Evolutionary conservation across 2,888 invertebrate species (phyloP), one percentile per base, ranked within the genome.

Genomic region (Hyles lineata): DNA sequence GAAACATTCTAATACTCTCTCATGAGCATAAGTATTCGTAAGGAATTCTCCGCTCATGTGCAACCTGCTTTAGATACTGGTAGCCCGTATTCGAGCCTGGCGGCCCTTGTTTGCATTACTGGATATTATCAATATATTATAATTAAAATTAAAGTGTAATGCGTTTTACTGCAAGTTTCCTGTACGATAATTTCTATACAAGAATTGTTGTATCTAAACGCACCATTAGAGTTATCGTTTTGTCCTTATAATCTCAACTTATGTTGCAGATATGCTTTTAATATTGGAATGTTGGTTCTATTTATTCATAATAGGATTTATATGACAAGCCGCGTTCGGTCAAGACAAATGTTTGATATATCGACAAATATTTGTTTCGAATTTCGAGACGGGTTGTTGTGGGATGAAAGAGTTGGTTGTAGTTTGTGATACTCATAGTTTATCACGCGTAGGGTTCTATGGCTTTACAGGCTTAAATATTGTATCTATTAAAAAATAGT

Each of bases 101-200:
- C 76, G 75, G 78, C 80, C 83, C 85, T 83, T 86, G 85, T 87
- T 85, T 83, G 83, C 85, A 85, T 84, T 85, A 86, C 83, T 85
- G 79, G 78, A 81, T 83, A 85, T 83, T 84, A 87, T 82, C 84
- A 80, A 83, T 83, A 83, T 83, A 85, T 87, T 85, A 83, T 82
- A 83, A 84, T 83, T 83, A 82, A 82, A 83, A 82, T 81, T 82
- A 77, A 82, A 81, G 76, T 82, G 75, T 81, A 79, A 82, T 77
- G 79, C 75, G 73, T 76, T 74, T 74, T 74, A 76, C 74, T 74
- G 72, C 71, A 52, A 71, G 69, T 74, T 71, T 73, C 74, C 74
- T 74, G 70, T 55, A 67, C 58, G 71, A 74, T 74, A 52, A 73
- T 70, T 61, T 58, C 73, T 73, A 70, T 70, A 55, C 61, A 70